A percentile compares a stretch with the other conserved stretches of the same genome.
Evolutionary conservation across 2,888 invertebrate species (phyloP).

Genomic region (Synanthedon vespiformis): DNA sequence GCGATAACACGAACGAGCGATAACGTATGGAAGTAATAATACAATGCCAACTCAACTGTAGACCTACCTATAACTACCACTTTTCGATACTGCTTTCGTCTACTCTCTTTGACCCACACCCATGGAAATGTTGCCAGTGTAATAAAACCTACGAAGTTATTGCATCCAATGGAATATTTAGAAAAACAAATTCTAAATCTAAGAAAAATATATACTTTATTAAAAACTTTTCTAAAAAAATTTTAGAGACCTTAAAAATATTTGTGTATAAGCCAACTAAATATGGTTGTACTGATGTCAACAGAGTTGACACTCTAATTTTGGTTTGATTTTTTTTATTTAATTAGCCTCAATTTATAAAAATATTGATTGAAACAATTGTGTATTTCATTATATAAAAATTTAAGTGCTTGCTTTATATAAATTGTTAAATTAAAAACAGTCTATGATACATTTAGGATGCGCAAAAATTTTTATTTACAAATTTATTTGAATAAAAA

Average conservation of each 20-base stretch:
- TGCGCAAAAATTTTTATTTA: too few relatives aligned
- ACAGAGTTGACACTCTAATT: too few relatives aligned
- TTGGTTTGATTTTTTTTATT: too few relatives aligned
- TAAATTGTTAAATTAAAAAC: too few relatives aligned
- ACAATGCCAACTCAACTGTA: conserved; percentile 63
- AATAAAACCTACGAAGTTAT: conserved; percentile 5
- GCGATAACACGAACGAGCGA: conserved; percentile 49
- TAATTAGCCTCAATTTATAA: too few relatives aligned
- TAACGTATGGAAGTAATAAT: conserved; percentile 49
- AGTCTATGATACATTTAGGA: too few relatives aligned
- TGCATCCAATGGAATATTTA: conserved; percentile 4
- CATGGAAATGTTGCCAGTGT: conserved; percentile 45
- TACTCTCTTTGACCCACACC: conserved; percentile 46
- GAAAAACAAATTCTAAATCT: conserved; percentile 4
- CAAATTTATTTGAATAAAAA: too few relatives aligned
- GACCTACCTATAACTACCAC: conserved; percentile 65
- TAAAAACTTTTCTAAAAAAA: background rate
- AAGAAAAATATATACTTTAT: background rate
- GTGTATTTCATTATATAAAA: too few relatives aligned
- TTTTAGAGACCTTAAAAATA: background rate
- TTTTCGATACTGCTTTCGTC: conserved; percentile 52
- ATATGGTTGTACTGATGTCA: too few relatives aligned
- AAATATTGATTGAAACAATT: too few relatives aligned
- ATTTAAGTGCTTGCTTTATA: too few relatives aligned
- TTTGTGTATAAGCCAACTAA: too few relatives aligned